These are phyloP conservation scores for Ciconia boyciana DNA, from an alignment of 2,113 vertebrate species.

Conservation along the genomic window DNA sequence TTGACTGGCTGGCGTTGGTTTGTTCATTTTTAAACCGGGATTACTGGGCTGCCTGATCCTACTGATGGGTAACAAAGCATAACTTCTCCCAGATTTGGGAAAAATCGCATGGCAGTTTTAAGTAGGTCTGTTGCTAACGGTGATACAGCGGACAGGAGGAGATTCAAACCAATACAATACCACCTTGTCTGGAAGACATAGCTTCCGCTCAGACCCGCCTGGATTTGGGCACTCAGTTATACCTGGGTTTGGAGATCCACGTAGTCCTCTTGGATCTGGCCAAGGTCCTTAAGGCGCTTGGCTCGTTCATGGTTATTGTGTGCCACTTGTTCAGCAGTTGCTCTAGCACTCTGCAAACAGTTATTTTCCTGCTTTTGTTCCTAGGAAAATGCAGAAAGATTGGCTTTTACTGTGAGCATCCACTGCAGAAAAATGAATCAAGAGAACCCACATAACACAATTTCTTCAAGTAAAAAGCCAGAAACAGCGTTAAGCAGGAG, in stretches of 20 bases:
- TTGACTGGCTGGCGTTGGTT: not conserved
- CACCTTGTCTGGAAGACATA: not conserved
- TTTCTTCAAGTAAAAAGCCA: not conserved
- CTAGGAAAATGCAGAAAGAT: not conserved
- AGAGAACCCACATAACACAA: not conserved
- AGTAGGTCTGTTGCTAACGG: not conserved
- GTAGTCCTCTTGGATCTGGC: conserved; percentile 50
- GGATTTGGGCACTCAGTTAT: fast-evolving
- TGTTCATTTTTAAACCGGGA: not conserved
- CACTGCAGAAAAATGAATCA: not conserved
- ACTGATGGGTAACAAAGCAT: not conserved
- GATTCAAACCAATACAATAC: not conserved
- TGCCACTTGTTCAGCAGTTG: conserved; percentile 41
- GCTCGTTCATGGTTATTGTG: conserved; percentile 44
- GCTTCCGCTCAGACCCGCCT: not conserved
- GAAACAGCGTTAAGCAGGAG: not conserved
- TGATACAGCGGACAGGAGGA: not conserved
- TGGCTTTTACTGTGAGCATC: not conserved
- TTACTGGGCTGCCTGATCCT: not conserved
- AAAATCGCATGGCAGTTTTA: fast-evolving
- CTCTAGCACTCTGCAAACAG: conserved; percentile 57
- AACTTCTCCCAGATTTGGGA: not conserved
- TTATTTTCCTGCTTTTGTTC: conserved; percentile 55
- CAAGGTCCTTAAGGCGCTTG: conserved; percentile 46
- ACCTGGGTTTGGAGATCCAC: conserved; percentile 66